Conservation (phyloP, 2,113 vertebrate species). For the Patagioenas fasciata region DNA sequence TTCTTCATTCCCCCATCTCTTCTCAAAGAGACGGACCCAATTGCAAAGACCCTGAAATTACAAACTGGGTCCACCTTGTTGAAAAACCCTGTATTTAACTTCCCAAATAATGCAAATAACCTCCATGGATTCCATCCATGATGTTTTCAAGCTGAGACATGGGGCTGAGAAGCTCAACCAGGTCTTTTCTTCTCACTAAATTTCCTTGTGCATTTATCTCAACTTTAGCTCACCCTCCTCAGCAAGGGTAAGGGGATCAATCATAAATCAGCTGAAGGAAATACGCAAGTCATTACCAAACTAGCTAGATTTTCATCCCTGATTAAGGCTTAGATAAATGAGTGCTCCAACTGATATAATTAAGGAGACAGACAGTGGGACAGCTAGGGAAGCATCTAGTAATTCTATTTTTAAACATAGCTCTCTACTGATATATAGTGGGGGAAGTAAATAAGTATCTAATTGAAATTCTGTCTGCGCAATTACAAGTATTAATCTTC, state of each 20-base stretch:
- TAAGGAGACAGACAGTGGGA: conserved; percentile 45
- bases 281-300: conserved; percentile 55
- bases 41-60: no score
- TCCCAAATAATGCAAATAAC: not conserved
- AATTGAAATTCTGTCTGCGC: conserved; percentile 61
- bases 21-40: no score
- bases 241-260: not conserved
- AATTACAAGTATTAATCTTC: conserved; percentile 66
- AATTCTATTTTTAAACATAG: conserved; percentile 64
- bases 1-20: not conserved
- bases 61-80: no score
- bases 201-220: not conserved
- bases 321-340: conserved; percentile 71
- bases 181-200: not conserved
- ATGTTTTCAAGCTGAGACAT: fast-evolving
- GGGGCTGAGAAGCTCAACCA: not conserved
- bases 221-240: not conserved
- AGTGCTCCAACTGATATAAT: conserved; percentile 50
- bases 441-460: conserved; percentile 61
- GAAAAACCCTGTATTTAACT: not conserved
- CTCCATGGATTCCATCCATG: not conserved
- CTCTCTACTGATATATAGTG: conserved; percentile 16
- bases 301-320: conserved; percentile 54
- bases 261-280: conserved; percentile 47
- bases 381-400: conserved; percentile 50